A percentile compares a stretch with the other conserved stretches of the same genome.
These are phyloP conservation scores for Nymphicus hollandicus DNA, from an alignment of 2,113 vertebrate genomes.

Conservation along the genomic window DNA sequence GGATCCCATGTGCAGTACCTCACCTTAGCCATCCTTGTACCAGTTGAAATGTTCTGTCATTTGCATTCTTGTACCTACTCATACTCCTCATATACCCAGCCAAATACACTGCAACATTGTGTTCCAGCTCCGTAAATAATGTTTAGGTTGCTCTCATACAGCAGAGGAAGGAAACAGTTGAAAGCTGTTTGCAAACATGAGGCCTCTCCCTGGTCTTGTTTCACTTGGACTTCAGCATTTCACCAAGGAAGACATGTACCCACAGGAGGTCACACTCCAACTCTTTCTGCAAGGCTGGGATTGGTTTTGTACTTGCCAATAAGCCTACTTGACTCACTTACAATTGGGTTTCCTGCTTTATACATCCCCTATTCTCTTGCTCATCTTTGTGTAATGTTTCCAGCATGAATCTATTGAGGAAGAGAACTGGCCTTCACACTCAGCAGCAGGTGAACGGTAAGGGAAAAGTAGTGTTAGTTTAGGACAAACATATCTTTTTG, in stretches of 20 bases:
- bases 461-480: background rate
- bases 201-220: background rate
- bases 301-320: background rate
- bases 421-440: background rate
- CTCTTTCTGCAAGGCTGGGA: background rate
- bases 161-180: background rate
- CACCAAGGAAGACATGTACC: background rate
- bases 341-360: background rate
- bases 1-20: constrained; percentile 19
- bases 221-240: background rate
- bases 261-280: background rate
- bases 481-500: background rate
- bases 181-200: background rate
- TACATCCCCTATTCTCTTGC: background rate
- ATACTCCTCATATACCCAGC: background rate
- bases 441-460: background rate
- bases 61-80: background rate
- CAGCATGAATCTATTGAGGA: background rate
- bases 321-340: background rate
- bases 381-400: background rate
- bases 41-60: background rate
- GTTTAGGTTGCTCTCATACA: background rate
- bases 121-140: background rate
- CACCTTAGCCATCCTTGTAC: background rate
- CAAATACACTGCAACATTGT: background rate